phyloP scores from a whole-genome alignment of 2,888 invertebrate genomes.

The Polymixis lichenea region DNA sequence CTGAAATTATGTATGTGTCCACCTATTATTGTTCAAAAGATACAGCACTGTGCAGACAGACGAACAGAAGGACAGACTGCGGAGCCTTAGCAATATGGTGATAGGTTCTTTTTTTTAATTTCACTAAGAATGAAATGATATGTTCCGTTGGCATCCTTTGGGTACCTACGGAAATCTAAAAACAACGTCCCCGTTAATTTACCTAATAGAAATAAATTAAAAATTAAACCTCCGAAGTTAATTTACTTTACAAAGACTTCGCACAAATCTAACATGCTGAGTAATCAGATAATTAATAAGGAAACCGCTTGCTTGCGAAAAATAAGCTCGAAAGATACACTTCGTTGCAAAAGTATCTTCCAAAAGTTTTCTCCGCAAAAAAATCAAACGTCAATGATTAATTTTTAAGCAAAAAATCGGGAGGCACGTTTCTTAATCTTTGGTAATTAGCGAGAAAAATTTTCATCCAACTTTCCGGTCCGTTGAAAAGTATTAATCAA shows the following conservation, averaged over 20 bases:
- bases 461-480: conserved; percentile 67
- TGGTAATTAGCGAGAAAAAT: conserved; percentile 69
- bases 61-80: too few species aligned
- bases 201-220: not conserved
- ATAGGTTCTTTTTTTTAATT: too few species aligned
- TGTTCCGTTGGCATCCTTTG: too few species aligned
- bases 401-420: conserved; percentile 55
- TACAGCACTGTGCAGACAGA: too few species aligned
- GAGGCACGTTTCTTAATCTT: conserved; percentile 69
- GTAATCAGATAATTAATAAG: conserved; percentile 30
- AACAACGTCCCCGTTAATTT: not conserved
- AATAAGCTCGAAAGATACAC: conserved; percentile 39
- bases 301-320: conserved; percentile 44
- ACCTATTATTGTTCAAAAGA: too few species aligned
- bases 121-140: too few species aligned
- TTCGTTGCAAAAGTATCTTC: conserved; percentile 43
- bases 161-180: too few species aligned
- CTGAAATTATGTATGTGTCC: too few species aligned
- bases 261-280: conserved; percentile 11
- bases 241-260: conserved; percentile 17
- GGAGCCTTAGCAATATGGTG: too few species aligned
- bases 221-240: not conserved
- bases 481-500: conserved; percentile 75
- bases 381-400: conserved; percentile 62
- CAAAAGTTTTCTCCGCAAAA: conserved; percentile 52